A percentile compares a stretch with the other conserved stretches of the same genome.
These are phyloP conservation scores for Acropora yongei DNA, from an alignment of 64 coral and sea anemone species.

Conservation along the genomic window DNA sequence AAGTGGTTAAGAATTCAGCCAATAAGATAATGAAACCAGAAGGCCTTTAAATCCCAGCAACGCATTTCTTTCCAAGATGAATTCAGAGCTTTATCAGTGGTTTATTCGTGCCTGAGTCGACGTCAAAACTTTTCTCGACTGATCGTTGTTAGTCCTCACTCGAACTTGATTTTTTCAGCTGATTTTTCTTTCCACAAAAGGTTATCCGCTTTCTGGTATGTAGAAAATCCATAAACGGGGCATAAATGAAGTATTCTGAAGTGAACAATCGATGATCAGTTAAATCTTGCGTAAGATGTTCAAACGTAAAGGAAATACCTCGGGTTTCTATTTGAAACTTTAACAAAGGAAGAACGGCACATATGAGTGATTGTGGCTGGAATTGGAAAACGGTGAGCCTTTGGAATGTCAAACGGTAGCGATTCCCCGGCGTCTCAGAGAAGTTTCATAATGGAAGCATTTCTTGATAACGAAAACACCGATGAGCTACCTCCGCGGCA, in stretches of 20 bases:
- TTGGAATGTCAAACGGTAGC: background rate
- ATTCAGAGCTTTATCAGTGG: too few species aligned
- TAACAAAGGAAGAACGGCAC: too few species aligned
- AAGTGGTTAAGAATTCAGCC: background rate
- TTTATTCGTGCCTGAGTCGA: too few species aligned
- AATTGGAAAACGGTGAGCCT: background rate
- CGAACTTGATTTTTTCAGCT: background rate
- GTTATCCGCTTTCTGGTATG: background rate
- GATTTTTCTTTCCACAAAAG: too few species aligned
- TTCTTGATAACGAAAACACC: slow-evolving; percentile 17
- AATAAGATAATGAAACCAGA: background rate
- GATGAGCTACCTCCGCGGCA: slow-evolving; percentile 3
- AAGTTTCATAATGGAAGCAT: slow-evolving; percentile 34
- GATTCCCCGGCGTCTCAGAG: slow-evolving; percentile 16
- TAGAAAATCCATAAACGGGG: background rate
- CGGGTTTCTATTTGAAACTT: too few species aligned
- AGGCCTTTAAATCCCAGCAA: slow-evolving; percentile 16
- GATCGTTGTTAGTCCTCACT: too few species aligned
- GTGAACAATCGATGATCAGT: too few species aligned
- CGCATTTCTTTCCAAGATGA: background rate
- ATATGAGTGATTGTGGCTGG: background rate
- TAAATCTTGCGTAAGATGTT: background rate
- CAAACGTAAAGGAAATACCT: too few species aligned
- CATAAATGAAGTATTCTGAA: background rate
- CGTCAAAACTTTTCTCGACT: too few species aligned